A percentile compares a stretch with the other conserved stretches of the same genome.
Conservation (phyloP, 2,888 invertebrate species). For the Mactromeris polynyma region DNA sequence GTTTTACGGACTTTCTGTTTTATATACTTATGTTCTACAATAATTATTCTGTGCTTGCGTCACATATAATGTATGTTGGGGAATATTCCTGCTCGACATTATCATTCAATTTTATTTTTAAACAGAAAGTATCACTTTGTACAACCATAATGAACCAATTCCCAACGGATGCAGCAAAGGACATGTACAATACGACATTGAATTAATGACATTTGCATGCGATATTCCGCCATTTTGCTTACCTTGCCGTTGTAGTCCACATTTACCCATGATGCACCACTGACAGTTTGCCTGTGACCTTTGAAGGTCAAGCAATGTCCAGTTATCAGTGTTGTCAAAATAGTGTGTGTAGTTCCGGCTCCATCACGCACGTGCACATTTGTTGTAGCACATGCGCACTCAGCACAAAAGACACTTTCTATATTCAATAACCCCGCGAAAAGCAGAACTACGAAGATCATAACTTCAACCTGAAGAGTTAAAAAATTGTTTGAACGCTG, state of each 20-base stretch:
- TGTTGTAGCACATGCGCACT: constrained; percentile 72
- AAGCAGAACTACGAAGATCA: neutral
- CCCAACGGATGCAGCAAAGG: too few relatives aligned
- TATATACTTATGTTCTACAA: too few relatives aligned
- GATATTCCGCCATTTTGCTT: neutral
- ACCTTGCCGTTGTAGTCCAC: constrained; percentile 65
- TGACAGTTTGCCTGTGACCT: constrained; percentile 60
- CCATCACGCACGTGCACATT: constrained; percentile 72
- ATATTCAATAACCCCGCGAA: neutral
- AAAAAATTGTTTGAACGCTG: too few relatives aligned
- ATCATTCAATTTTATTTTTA: too few relatives aligned
- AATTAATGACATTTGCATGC: neutral
- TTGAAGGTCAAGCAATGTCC: constrained; percentile 70
- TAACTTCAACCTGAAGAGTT: neutral
- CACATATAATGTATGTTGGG: too few relatives aligned
- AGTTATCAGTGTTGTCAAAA: constrained; percentile 58
- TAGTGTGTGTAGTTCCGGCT: constrained; percentile 67
- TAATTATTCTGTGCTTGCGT: too few relatives aligned
- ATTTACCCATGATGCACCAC: constrained; percentile 65
- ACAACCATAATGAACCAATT: too few relatives aligned
- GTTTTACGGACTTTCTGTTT: too few relatives aligned
- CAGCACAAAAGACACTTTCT: neutral
- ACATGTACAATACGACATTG: too few relatives aligned
- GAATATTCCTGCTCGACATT: too few relatives aligned
- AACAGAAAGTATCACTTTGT: too few relatives aligned